Base-by-base conservation (phyloP, 1,140 invertebrate species). In the Caenorhabditis briggsae region DNA sequence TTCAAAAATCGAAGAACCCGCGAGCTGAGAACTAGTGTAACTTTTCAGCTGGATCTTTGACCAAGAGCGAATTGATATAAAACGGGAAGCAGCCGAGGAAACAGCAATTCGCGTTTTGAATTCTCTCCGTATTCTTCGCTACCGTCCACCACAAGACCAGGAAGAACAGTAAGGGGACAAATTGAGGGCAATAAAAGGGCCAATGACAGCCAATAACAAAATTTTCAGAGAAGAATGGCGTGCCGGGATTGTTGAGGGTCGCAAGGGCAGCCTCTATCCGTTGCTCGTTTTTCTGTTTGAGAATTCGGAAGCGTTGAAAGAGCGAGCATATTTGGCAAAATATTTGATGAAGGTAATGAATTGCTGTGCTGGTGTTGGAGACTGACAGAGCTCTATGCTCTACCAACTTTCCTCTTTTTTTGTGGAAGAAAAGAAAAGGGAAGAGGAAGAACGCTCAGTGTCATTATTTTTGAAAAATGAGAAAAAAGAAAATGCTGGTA, bases 281-380 rank as follows among this genome's bases (percentile, higher is more conserved):
- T 50, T 86, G 74, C 78, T 86, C 53, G 43, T 46, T 82, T 86
- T 78, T 64, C 55, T 86, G 9, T 86, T 86, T 55, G 46, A 48
- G 18, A 86, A 86, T 50, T 70, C 70, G n/a, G 85, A 86, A 46
- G 70, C n/a, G 11, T 74, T 86, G 64, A 86, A 86, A 74, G 85
- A 86, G 70, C 50, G 85, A 82, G 85, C 85, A 14, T 86, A 86
- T 64, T 65, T 86, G 85, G 74, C 85, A 58, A 86, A 86, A 70
- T 86, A 78, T 82, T 70, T 86, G 55, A 83, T 86, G 56, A 86
- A 82, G 59, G 85, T 86, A 82, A 78, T 78, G 70, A 78, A 78
- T 78, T 48, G 43, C 46, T 78, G 23, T 78, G 70, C 46, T 46
- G 53, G 33, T 33, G 33, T 33, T 33, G 33, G 33, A 2, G 33